These are phyloP conservation scores for Zaprionus taronus DNA, from an alignment of 1,140 invertebrate species.

Conservation along the genomic window DNA sequence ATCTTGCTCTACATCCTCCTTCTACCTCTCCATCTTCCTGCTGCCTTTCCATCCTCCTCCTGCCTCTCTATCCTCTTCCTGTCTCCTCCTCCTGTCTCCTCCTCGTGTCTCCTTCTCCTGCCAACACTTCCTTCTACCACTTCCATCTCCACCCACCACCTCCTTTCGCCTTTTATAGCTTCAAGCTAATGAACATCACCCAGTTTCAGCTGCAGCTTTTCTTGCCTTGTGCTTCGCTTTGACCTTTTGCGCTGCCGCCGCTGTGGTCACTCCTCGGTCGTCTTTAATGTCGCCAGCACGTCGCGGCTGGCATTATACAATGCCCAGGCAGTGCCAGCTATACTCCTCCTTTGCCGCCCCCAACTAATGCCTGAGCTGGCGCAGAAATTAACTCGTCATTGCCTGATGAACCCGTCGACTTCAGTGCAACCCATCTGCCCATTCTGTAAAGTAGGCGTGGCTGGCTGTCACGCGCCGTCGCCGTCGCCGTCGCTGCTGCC, in stretches of 20 bases:
- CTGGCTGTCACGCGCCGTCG: slow-evolving; percentile 69
- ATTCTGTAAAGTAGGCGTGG: slow-evolving; percentile 41
- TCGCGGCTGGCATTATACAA: slow-evolving; percentile 58
- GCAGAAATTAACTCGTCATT: slow-evolving; percentile 81
- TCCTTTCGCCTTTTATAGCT: slow-evolving; percentile 56
- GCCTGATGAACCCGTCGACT: slow-evolving; percentile 55
- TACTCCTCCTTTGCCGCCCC: slow-evolving; percentile 17
- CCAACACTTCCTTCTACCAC: not conserved
- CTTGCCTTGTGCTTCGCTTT: slow-evolving; percentile 36
- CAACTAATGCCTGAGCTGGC: slow-evolving; percentile 74
- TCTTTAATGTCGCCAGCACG: slow-evolving; percentile 72
- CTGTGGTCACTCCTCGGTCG: slow-evolving; percentile 75
- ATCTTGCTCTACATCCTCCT: not conserved
- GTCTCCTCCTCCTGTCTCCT: not conserved
- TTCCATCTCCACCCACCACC: not conserved
- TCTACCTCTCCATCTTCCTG: not conserved
- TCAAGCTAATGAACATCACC: slow-evolving; percentile 82
- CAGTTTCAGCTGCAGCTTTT: slow-evolving; percentile 54
- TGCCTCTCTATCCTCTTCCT: not conserved
- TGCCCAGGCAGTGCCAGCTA: slow-evolving; percentile 22
- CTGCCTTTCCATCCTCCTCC: not conserved
- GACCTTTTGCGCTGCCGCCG: slow-evolving; percentile 53
- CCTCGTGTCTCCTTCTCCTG: not conserved
- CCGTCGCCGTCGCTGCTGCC: slow-evolving; percentile 60
- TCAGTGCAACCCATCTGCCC: no score